Conservation (phyloP, 37 sponge, comb jelly and placozoan genomes). For the Geodia barretti region DNA sequence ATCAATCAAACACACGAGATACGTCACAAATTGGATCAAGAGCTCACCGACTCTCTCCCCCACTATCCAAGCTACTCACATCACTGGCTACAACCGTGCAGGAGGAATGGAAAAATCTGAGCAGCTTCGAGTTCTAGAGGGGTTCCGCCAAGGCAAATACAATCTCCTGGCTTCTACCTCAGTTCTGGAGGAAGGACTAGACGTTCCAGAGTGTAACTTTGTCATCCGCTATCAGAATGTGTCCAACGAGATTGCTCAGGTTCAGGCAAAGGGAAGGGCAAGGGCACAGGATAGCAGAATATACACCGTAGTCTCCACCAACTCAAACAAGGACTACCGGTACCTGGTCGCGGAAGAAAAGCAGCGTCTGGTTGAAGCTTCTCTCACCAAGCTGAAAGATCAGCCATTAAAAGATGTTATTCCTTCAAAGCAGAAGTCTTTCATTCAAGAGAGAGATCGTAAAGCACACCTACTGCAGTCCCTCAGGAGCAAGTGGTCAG, state of each 20-base stretch:
- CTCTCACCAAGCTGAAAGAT: neutral
- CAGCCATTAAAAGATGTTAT: neutral
- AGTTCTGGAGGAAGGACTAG: slow-evolving; percentile 78
- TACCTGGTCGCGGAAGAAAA: slow-evolving; percentile 50
- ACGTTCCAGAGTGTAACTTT: slow-evolving; percentile 72
- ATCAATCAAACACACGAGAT: slow-evolving; percentile 39
- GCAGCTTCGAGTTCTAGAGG: slow-evolving; percentile 43
- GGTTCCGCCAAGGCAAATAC: slow-evolving; percentile 36
- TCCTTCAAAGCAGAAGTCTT: neutral
- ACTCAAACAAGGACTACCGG: slow-evolving; percentile 23
- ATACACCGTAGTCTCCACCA: slow-evolving; percentile 38
- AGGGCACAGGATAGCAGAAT: slow-evolving; percentile 45
- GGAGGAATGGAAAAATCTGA: slow-evolving; percentile 50
- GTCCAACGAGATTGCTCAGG: slow-evolving; percentile 62
- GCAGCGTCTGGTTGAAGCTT: slow-evolving; percentile 1
- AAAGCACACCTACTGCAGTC: neutral
- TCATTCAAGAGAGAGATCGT: neutral
- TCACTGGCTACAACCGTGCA: slow-evolving; percentile 5
- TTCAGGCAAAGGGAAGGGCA: slow-evolving; percentile 77
- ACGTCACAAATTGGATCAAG: slow-evolving; percentile 44
- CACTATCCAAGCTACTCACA: neutral
- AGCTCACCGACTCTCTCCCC: neutral
- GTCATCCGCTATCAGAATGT: slow-evolving; percentile 71
- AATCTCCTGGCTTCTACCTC: slow-evolving; percentile 75
- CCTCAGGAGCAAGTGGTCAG: slow-evolving; percentile 1